Conservation (phyloP, 2,113 vertebrate genomes). For the Todiramphus saurophagus region DNA sequence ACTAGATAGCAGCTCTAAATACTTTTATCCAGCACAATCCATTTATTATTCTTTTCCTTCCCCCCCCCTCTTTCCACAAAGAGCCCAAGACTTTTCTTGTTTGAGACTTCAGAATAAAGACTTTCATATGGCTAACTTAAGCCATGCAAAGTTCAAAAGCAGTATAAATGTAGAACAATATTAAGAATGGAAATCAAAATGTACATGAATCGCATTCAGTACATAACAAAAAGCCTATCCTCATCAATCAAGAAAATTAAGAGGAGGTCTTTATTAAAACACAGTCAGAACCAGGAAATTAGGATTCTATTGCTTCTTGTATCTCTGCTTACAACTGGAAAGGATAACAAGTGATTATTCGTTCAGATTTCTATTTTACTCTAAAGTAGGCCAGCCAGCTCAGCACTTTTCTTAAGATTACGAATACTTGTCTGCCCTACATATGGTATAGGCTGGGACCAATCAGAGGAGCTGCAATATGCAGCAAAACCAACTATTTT, state of each 20-base stretch:
- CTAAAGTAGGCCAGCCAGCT: conserved; percentile 56
- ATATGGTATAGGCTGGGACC: conserved; percentile 28
- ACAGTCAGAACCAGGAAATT: neutral
- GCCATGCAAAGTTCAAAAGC: neutral
- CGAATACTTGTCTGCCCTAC: conserved; percentile 57
- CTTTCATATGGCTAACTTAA: neutral
- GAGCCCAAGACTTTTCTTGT: neutral
- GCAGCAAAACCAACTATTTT: neutral
- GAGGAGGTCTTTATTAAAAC: neutral
- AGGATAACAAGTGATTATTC: conserved; percentile 42
- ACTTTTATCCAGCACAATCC: neutral
- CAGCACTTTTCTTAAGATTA: conserved; percentile 58
- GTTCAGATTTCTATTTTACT: neutral
- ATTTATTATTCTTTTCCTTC: neutral
- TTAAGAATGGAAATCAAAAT: neutral
- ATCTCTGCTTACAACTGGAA: conserved; percentile 1
- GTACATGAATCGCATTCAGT: neutral
- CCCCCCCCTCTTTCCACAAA: neutral
- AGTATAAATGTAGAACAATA: neutral
- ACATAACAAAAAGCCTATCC: neutral
- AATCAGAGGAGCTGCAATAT: neutral
- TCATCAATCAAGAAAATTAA: neutral
- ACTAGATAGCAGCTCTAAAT: neutral
- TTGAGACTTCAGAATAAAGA: neutral
- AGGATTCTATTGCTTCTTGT: neutral